Percentiles rank a stretch among this genome's conserved stretches.
phyloP scores from a whole-genome alignment of 2,888 invertebrate species.

The Apomyelois bistriatella region DNA sequence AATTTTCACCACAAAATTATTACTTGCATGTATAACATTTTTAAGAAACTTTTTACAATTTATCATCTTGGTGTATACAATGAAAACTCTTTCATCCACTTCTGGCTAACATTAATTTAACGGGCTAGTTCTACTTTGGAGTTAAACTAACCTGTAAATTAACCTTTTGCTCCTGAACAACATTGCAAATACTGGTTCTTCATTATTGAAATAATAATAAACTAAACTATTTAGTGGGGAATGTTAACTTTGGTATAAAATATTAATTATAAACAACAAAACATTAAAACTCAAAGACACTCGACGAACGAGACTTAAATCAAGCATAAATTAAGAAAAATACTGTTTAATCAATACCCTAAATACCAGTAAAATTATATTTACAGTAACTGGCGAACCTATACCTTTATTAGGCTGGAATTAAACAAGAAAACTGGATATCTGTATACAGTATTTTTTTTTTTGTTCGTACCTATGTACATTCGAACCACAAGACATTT shows the following conservation, averaged over 20 bases:
- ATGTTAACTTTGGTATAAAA: constrained; percentile 88
- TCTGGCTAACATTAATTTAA: constrained; percentile 16
- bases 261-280: constrained; percentile 78
- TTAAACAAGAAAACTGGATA: not conserved
- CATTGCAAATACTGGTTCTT: constrained; percentile 47
- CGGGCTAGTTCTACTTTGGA: constrained; percentile 3
- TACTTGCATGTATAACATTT: too few relatives aligned
- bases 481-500: too few relatives aligned
- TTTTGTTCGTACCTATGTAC: too few relatives aligned
- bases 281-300: constrained; percentile 72
- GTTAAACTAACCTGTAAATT: constrained; percentile 5
- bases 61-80: too few relatives aligned
- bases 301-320: constrained; percentile 68
- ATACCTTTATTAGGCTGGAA: constrained; percentile 33
- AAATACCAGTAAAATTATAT: constrained; percentile 64
- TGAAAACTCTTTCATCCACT: not conserved
- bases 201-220: constrained; percentile 38
- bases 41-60: too few relatives aligned
- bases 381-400: constrained; percentile 66
- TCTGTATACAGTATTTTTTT: not conserved
- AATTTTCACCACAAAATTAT: too few relatives aligned
- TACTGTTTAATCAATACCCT: constrained; percentile 73
- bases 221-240: constrained; percentile 81
- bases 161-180: constrained; percentile 7
- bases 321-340: constrained; percentile 76